These are phyloP conservation scores for Hypanus sabinus DNA, from an alignment of 2,113 vertebrate species.

Conservation along the genomic window DNA sequence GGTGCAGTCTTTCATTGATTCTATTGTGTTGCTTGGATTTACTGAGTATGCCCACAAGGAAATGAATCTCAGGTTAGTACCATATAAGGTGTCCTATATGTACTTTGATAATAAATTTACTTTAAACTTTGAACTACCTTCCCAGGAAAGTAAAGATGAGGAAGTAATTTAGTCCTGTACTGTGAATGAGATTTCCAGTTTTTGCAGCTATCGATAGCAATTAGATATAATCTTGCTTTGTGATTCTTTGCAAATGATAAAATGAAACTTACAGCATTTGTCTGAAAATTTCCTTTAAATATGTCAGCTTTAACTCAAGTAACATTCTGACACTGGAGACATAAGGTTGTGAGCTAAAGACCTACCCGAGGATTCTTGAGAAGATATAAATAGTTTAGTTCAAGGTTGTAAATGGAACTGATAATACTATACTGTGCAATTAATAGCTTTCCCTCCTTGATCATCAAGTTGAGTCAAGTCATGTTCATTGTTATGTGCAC, in stretches of 20 bases:
- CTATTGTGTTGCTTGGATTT: no score
- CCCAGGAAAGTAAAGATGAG: not conserved
- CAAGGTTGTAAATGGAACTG: no score
- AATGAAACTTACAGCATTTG: not conserved
- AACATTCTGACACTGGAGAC: not conserved
- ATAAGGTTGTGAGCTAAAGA: not conserved
- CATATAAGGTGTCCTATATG: no score
- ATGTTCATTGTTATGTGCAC: no score
- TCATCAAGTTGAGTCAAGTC: no score
- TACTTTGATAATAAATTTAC: no score
- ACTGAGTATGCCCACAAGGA: no score
- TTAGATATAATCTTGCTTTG: not conserved
- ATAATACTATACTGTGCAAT: no score
- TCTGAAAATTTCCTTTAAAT: not conserved
- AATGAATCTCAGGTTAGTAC: no score
- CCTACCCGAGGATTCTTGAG: not conserved
- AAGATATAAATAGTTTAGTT: not conserved
- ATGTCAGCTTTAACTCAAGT: not conserved
- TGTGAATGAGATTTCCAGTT: not conserved
- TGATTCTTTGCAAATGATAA: not conserved
- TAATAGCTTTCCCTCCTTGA: no score
- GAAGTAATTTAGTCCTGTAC: not conserved
- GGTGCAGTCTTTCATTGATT: no score
- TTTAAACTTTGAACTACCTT: not conserved
- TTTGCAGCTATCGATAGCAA: not conserved